Evolutionary conservation across 2,888 invertebrate species (phyloP), one percentile per base, ranked within the genome.

Genomic region (Cyaniris semiargus): DNA sequence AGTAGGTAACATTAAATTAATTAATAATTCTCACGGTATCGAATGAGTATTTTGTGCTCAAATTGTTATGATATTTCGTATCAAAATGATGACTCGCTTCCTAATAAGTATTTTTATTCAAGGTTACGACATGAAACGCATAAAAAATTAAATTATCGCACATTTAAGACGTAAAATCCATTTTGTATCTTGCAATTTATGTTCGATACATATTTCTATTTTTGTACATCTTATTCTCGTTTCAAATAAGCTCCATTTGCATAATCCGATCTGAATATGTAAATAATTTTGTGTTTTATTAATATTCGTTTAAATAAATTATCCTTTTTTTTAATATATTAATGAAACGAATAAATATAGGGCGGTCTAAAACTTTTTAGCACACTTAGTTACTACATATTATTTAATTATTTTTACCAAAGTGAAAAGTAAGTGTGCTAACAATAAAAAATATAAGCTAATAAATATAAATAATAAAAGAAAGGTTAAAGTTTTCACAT

Each of bases 21-120:
- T 66, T 23, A 23, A 21, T 44, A 38, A 44, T 48, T 44, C 72
- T 38, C 72, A 38, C 38, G 72, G 38, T 44, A 23, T 72, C 72
- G 23, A 44, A 23, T 72, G 21, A 0, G 72, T 15, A 27, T 53
- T 74, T 74, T 53, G 27, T 7, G 27, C 74, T 27, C 53, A 23
- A 27, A 48, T 44, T 13, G 21, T 44, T 72, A 44, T 21, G 23
- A 72, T 72, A 15, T 44, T 72, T 74, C 31, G 74, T 48, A 27
- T 74, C 15, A 53, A 23, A 44, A 44, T 53, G 74, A 74, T 74
- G 74, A 74, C 23, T 74, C 44, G 48, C 74, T 53, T 53, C 53
- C 53, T 74, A 74, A 74, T 48, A 15, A 72, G 53, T 74, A 48
- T 74, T 44, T 72, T 23, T 74, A 31, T 15, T 23, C 74, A 74